phyloP scores from a whole-genome alignment of 2,113 vertebrate species.

The Cheirogaleus medius region DNA sequence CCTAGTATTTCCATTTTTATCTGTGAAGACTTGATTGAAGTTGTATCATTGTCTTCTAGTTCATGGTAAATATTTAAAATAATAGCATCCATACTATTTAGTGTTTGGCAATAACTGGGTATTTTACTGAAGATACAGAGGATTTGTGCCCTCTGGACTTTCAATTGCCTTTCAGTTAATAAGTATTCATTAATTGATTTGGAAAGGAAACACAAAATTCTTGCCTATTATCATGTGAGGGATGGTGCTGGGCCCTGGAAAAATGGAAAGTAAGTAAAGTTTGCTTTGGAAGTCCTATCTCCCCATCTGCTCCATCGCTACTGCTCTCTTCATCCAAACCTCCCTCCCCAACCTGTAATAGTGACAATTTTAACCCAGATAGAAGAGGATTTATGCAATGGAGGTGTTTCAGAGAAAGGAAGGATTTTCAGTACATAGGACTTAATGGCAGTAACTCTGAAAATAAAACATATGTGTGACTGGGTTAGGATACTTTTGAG shows the following conservation, averaged over 20 bases:
- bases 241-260: background rate
- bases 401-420: background rate
- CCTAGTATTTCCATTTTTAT: background rate
- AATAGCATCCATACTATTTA: background rate
- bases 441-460: background rate
- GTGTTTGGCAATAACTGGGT: background rate
- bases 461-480: background rate
- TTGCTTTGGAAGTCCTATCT: background rate
- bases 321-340: background rate
- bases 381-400: background rate
- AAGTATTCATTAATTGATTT: background rate
- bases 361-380: background rate
- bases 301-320: background rate
- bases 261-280: background rate
- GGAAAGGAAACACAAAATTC: background rate
- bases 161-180: background rate
- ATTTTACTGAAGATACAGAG: constrained; percentile 34
- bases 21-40: background rate
- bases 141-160: background rate
- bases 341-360: background rate
- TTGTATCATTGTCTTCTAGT: background rate
- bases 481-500: background rate
- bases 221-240: background rate
- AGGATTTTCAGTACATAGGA: background rate
- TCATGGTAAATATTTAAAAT: background rate